These are phyloP conservation scores for Dascyllus trimaculatus DNA, from an alignment of 2,113 vertebrate genomes.

Conservation along the genomic window DNA sequence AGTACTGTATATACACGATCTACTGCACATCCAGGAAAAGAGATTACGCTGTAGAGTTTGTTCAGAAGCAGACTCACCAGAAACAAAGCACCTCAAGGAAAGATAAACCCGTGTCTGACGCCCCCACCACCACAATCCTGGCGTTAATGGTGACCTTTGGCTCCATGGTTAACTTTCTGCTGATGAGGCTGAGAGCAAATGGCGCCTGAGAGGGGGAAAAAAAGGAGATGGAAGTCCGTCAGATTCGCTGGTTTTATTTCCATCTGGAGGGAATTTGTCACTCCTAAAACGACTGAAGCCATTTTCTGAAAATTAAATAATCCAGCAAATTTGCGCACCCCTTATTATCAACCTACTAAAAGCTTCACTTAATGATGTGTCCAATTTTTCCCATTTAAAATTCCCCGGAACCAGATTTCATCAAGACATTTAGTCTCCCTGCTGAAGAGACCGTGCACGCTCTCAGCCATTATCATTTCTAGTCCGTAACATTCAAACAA, in stretches of 20 bases:
- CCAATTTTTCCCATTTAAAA: not conserved
- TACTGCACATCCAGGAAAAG: not conserved
- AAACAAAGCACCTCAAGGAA: constrained; percentile 91
- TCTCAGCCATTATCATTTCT: constrained; percentile 1
- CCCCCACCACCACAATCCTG: constrained; percentile 94
- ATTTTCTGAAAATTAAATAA: constrained; percentile 21
- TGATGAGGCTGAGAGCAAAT: constrained; percentile 90
- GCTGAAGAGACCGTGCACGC: not conserved
- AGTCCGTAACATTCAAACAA: not conserved
- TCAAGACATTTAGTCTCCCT: constrained; percentile 15
- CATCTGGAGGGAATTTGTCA: not conserved
- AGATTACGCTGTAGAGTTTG: not conserved
- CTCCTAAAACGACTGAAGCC: not conserved
- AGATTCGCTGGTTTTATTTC: not conserved
- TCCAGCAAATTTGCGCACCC: not conserved
- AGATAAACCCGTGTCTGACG: constrained; percentile 91
- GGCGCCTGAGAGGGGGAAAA: constrained; percentile 73
- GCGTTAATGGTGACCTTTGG: constrained; percentile 89
- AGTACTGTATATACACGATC: not conserved
- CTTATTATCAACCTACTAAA: constrained; percentile 37
- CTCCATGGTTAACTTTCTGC: constrained; percentile 91
- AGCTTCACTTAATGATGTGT: constrained; percentile 7
- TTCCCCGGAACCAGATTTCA: not conserved
- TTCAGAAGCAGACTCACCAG: constrained; percentile 84
- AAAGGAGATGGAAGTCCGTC: constrained; percentile 18